Evolutionary conservation across 2,113 vertebrate species (phyloP).

Genomic region (Capricornis sumatraensis): DNA sequence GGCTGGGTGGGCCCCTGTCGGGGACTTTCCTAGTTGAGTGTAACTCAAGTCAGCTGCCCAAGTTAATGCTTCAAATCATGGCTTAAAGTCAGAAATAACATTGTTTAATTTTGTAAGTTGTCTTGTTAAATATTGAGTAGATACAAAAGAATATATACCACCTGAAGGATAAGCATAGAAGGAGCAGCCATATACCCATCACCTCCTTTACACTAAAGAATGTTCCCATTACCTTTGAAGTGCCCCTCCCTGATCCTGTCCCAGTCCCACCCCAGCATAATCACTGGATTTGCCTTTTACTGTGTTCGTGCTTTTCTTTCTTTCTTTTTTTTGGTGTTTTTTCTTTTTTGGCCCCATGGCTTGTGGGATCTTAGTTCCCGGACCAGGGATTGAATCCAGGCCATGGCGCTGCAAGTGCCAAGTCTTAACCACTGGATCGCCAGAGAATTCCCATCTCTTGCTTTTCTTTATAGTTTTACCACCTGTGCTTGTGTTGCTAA

Average conservation of each 20-base stretch:
- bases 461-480: background rate
- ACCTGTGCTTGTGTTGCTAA: background rate
- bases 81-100: background rate
- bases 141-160: background rate
- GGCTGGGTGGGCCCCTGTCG: background rate
- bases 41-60: background rate
- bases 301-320: background rate
- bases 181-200: background rate
- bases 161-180: background rate
- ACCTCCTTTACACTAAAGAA: background rate
- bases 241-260: background rate
- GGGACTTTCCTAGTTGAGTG: background rate
- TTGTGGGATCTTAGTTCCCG: background rate
- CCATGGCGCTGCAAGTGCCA: background rate
- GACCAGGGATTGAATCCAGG: background rate
- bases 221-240: background rate
- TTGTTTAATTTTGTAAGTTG: background rate
- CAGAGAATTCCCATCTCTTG: background rate
- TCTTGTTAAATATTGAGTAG: background rate
- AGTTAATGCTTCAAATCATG: background rate
- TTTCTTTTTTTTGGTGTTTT: background rate
- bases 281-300: background rate
- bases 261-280: background rate
- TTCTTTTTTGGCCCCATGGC: background rate
- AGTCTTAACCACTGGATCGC: background rate